Evolutionary conservation across 2,888 invertebrate species (phyloP).

Genomic region (Trilocha varians): DNA sequence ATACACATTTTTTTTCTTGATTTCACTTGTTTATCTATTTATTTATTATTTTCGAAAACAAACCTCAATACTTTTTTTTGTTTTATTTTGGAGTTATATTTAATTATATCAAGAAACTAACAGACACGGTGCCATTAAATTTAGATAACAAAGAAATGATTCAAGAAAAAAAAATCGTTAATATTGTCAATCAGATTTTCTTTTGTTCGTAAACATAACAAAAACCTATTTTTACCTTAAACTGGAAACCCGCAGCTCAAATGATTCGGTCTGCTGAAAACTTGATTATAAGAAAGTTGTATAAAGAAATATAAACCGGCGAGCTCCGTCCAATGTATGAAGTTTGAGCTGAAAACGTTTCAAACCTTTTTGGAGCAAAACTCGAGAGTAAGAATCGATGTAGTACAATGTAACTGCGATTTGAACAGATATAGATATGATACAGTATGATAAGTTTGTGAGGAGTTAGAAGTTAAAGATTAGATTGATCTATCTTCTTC

Average conservation of each 20-base stretch:
- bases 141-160: too few relatives aligned
- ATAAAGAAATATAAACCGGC: slow-evolving; percentile 1
- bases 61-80: too few relatives aligned
- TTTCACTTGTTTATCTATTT: too few relatives aligned
- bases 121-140: too few relatives aligned
- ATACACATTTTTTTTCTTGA: too few relatives aligned
- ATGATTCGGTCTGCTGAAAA: background rate
- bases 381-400: slow-evolving; percentile 20
- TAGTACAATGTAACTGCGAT: slow-evolving; percentile 8
- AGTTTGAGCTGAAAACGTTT: slow-evolving; percentile 2
- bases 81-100: too few relatives aligned
- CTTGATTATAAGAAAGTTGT: background rate
- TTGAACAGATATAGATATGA: background rate
- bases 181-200: too few relatives aligned
- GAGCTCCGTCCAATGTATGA: slow-evolving; percentile 1
- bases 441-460: background rate
- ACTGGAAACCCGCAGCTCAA: background rate
- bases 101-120: too few relatives aligned
- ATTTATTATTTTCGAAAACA: too few relatives aligned
- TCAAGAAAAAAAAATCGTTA: too few relatives aligned
- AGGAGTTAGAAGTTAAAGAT: background rate
- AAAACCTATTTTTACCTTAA: background rate
- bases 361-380: slow-evolving; percentile 30
- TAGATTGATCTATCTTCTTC: background rate
- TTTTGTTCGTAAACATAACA: background rate